phyloP scores from a whole-genome alignment of 2,797 vertebrate genomes.

The Toxotes lorentzi region DNA sequence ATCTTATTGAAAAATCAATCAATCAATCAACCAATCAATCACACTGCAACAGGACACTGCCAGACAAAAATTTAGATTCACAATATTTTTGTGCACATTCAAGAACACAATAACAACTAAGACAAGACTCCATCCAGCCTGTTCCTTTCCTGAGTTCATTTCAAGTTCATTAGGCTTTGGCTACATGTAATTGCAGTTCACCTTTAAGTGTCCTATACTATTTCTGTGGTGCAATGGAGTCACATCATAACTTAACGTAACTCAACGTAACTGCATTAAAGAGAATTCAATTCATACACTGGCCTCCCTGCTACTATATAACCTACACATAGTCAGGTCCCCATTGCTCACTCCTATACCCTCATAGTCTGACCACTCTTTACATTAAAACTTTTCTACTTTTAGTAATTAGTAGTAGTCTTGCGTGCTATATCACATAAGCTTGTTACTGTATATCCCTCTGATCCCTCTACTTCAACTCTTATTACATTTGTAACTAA shows the following conservation, averaged over 20 bases:
- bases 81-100: not conserved
- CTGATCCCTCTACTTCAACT: not conserved
- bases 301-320: not conserved
- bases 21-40: no score
- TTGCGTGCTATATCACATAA: not conserved
- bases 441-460: not conserved
- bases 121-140: not conserved
- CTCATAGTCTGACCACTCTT: not conserved
- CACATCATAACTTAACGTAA: constrained; percentile 35
- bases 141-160: not conserved
- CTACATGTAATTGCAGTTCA: constrained; percentile 24
- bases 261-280: constrained; percentile 39
- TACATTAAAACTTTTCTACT: not conserved
- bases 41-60: not conserved
- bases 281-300: constrained; percentile 25
- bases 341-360: not conserved
- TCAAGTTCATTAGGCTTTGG: not conserved
- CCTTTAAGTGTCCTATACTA: constrained; percentile 17
- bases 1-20: not conserved
- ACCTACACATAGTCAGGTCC: constrained; percentile 8
- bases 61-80: not conserved
- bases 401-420: not conserved
- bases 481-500: not conserved
- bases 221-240: constrained; percentile 12
- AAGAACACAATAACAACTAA: not conserved